Evolutionary conservation across 2,888 invertebrate genomes (phyloP), one percentile per base, ranked within the genome.

Genomic region (Ennomos quercinarius): DNA sequence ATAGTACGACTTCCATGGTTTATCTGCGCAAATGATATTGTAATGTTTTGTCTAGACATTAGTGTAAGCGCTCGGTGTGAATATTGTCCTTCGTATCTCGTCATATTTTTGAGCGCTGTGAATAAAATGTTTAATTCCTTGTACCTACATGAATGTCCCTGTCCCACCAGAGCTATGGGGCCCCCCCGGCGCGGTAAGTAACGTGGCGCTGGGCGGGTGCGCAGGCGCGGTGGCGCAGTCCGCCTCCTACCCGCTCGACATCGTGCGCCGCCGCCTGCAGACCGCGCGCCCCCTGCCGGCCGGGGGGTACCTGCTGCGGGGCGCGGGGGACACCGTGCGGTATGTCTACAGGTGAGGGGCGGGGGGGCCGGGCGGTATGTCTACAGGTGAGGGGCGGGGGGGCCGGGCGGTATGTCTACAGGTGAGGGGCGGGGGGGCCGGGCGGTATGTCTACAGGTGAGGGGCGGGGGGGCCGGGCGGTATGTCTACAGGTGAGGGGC

Each of bases 211-310:
- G 86, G 99, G 99, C 17, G 99, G 98, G 37, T 83, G 95, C 35
- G 99, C 99, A 37, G 99, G 99, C 35, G 95, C 98, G 74, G 93
- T 98, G 17, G 99, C 99, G 0, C 99, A 99, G 93, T 96, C 98
- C 0, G 95, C 97, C 34, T 98, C 98, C 64, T 99, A 99, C 93
- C 99, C 99, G 10, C 93, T 99, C 59, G 99, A 99, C 90, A 98
- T 99, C 75, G 96, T 98, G 52, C 91, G 97, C 10, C 87, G 91
- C 0, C 81, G 91, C 69, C 87, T 90, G 90, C 97, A 99, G 63
- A 95, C 95, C 44, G 91, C 84, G 0, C 81, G 91, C 6, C 78
- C 10, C 67, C 83, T 17, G 93, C 93, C 71, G 88, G 85, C 8
- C 62, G 93, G 93, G 71, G 88, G 85, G 6, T 63, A 76, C 27